Percentiles rank a stretch among this genome's conserved stretches.
These are phyloP conservation scores for Apoda limacodes DNA, from an alignment of 2,888 invertebrate species.

Conservation along the genomic window DNA sequence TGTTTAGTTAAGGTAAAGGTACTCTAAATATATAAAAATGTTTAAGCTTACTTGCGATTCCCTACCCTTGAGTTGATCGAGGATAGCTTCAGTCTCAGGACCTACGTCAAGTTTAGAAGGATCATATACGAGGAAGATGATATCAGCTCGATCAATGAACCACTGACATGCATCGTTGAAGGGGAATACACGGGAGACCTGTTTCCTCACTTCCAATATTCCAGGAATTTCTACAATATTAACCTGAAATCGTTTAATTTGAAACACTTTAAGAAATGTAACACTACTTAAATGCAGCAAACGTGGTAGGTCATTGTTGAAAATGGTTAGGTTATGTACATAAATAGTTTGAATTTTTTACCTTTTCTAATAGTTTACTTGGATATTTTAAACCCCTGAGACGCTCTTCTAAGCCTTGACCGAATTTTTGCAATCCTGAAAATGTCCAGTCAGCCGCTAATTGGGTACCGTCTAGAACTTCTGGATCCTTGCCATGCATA, in stretches of 20 bases:
- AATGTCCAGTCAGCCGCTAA: conserved; percentile 96
- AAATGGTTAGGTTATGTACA: conserved; percentile 1
- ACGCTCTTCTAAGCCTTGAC: conserved; percentile 91
- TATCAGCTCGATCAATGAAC: conserved; percentile 96
- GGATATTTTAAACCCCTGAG: conserved; percentile 85
- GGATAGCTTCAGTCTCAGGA: conserved; percentile 93
- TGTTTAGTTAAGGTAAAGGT: too few relatives aligned
- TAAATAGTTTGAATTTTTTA: conserved; percentile 33
- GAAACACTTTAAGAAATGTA: conserved; percentile 2
- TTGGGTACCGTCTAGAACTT: conserved; percentile 91
- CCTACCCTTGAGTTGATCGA: conserved; percentile 94
- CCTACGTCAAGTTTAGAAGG: conserved; percentile 96
- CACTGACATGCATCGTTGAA: conserved; percentile 97
- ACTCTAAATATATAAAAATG: background rate
- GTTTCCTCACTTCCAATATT: conserved; percentile 92
- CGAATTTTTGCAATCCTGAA: conserved; percentile 94
- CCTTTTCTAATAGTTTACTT: conserved; percentile 89
- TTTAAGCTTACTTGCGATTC: conserved; percentile 80
- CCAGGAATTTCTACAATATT: conserved; percentile 97
- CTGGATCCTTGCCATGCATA: conserved; percentile 88
- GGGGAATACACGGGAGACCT: conserved; percentile 92
- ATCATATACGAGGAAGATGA: conserved; percentile 95
- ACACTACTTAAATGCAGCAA: background rate
- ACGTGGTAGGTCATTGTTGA: background rate
- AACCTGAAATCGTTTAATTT: conserved; percentile 68